Conservation (phyloP, 2,797 vertebrate genomes). For the Leptatherina wallacei region DNA sequence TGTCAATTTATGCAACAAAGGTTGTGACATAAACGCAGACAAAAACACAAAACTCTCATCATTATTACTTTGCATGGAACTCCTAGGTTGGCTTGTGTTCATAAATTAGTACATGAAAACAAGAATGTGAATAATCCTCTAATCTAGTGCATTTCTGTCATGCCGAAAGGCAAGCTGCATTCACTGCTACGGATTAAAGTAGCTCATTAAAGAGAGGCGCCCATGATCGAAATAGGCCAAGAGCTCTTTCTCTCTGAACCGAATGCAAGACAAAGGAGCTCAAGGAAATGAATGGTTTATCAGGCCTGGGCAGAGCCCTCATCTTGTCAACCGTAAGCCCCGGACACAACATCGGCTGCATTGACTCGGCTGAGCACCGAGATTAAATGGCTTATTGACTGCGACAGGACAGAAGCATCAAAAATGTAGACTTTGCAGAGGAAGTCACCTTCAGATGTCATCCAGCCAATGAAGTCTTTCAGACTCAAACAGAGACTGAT, state of each 20-base stretch:
- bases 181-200: conserved; percentile 79
- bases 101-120: conserved; percentile 78
- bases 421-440: conserved; percentile 62
- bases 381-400: conserved; percentile 89
- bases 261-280: conserved; percentile 82
- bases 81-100: conserved; percentile 74
- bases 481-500: conserved; percentile 39
- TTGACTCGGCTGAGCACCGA: conserved; percentile 75
- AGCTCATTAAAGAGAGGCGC: conserved; percentile 83
- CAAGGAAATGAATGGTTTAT: conserved; percentile 84
- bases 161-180: conserved; percentile 70
- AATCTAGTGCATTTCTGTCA: conserved; percentile 79
- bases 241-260: conserved; percentile 78
- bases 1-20: conserved; percentile 27
- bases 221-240: conserved; percentile 84
- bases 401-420: conserved; percentile 71
- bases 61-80: conserved; percentile 52
- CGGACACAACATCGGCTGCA: conserved; percentile 74
- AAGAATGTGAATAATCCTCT: conserved; percentile 82
- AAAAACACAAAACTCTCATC: conserved; percentile 40
- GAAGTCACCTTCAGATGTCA: conserved; percentile 83
- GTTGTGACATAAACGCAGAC: conserved; percentile 28
- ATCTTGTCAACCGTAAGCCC: conserved; percentile 74
- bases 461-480: conserved; percentile 37
- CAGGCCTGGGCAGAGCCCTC: conserved; percentile 75